A percentile compares a stretch with the other conserved stretches of the same genome.
Evolutionary conservation across 1,140 invertebrate genomes (phyloP).

Genomic region (Aphaenogaster rudis): DNA sequence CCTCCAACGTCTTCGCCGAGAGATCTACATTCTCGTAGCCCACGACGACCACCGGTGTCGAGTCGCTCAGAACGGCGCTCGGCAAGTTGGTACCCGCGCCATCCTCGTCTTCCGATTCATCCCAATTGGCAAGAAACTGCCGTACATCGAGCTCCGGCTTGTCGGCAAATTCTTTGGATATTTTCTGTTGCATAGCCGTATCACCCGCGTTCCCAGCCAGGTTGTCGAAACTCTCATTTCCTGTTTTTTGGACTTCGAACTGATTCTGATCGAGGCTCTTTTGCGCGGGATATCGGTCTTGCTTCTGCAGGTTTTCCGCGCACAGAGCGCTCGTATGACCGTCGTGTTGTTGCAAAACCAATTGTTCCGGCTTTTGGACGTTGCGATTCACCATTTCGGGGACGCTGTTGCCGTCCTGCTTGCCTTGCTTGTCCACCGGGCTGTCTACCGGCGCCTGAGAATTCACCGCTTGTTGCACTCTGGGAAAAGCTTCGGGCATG

Average conservation of each 20-base stretch:
- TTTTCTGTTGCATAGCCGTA: conserved; percentile 64
- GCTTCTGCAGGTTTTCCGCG: conserved; percentile 51
- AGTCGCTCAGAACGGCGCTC: conserved; percentile 72
- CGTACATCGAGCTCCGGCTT: conserved; percentile 85
- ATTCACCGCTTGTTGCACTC: conserved; percentile 65
- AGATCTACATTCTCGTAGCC: conserved; percentile 79
- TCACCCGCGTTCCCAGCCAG: conserved; percentile 8
- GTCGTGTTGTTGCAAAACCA: conserved; percentile 53
- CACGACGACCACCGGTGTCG: conserved; percentile 76
- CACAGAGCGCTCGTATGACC: conserved; percentile 34
- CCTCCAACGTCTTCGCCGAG: conserved; percentile 68
- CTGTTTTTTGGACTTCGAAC: conserved; percentile 48
- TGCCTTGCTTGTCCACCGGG: conserved; percentile 65
- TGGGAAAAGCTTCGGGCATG: conserved; percentile 74
- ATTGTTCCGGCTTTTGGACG: conserved; percentile 69
- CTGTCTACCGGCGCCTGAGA: conserved; percentile 39
- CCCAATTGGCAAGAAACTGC: conserved; percentile 86
- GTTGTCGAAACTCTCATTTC: conserved; percentile 44
- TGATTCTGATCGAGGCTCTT: conserved; percentile 65
- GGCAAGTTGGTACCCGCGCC: conserved; percentile 71
- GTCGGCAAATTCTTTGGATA: conserved; percentile 81
- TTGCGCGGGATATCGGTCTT: conserved; percentile 40
- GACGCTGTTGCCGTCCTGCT: conserved; percentile 29
- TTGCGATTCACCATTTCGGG: conserved; percentile 49
- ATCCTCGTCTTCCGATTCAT: conserved; percentile 85